Conservation (phyloP, 2,113 vertebrate species). For the Neolamprologus sp. region DNA sequence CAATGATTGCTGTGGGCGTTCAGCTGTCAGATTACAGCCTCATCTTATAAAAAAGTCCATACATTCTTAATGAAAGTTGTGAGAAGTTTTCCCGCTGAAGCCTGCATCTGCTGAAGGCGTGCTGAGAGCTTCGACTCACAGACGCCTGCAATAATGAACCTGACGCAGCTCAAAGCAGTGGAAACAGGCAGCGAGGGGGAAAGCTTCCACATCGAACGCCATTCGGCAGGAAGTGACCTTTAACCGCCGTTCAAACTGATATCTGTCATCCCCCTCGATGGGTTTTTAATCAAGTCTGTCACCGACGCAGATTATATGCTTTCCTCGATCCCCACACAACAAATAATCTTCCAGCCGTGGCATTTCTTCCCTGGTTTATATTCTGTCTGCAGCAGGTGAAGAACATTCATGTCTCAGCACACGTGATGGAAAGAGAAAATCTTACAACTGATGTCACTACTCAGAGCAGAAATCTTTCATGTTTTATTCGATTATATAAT, state of each 20-base stretch:
- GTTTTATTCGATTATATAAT: not conserved
- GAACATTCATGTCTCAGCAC: not conserved
- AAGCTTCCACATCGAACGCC: not conserved
- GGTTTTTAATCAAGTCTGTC: not conserved
- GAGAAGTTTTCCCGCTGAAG: not conserved
- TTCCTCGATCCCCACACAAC: not conserved
- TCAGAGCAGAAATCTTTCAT: not conserved
- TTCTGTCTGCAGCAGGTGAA: not conserved
- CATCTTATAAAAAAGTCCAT: not conserved
- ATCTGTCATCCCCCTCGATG: not conserved
- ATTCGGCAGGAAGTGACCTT: not conserved
- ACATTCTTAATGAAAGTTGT: not conserved
- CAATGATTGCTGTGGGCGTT: not conserved
- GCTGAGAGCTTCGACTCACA: not conserved
- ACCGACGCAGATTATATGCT: not conserved
- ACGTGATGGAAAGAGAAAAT: rapidly evolving
- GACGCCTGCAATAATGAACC: not conserved
- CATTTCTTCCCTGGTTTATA: not conserved
- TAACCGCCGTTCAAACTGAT: not conserved
- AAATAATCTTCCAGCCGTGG: not conserved
- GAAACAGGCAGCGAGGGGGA: not conserved
- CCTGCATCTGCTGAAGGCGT: not conserved
- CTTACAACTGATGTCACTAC: not conserved
- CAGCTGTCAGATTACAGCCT: not conserved
- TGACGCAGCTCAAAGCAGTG: not conserved